These are phyloP conservation scores for Microchirus variegatus DNA, from an alignment of 2,797 vertebrate species.

Conservation along the genomic window DNA sequence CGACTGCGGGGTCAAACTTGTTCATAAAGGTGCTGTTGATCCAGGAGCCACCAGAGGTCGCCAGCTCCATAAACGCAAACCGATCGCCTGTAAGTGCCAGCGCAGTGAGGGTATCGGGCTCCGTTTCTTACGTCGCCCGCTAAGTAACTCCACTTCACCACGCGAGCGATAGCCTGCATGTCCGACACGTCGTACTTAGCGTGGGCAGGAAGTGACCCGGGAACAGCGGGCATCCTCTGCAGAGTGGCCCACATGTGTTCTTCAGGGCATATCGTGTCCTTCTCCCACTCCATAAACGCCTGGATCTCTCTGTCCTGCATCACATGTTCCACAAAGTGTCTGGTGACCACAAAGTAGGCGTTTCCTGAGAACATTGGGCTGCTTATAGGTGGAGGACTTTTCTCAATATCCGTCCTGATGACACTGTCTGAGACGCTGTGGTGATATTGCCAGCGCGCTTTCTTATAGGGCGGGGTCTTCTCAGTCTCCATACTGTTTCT, in stretches of 20 bases:
- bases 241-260: too few species aligned
- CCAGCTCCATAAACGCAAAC: constrained; percentile 89
- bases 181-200: too few species aligned
- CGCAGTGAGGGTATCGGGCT: constrained; percentile 85
- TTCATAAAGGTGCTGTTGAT: constrained; percentile 90
- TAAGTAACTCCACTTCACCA: constrained; percentile 84
- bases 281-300: constrained; percentile 86
- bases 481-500: too few species aligned
- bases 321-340: constrained; percentile 85
- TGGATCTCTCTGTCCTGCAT: constrained; percentile 68
- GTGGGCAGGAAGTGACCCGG: too few species aligned
- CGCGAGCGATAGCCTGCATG: too few species aligned
- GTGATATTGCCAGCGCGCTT: constrained; percentile 80
- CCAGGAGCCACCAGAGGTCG: constrained; percentile 87
- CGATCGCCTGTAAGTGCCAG: constrained; percentile 75
- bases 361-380: constrained; percentile 88
- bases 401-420: constrained; percentile 44
- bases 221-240: too few species aligned
- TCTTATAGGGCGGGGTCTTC: constrained; percentile 71
- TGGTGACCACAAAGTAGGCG: constrained; percentile 86
- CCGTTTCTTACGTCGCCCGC: constrained; percentile 82
- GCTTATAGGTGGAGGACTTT: constrained; percentile 79
- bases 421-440: constrained; percentile 59
- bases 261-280: constrained; percentile 93
- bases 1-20: constrained; percentile 89